Conservation (phyloP, 1,140 invertebrate genomes). For the Lordiphosa stackelbergi region DNA sequence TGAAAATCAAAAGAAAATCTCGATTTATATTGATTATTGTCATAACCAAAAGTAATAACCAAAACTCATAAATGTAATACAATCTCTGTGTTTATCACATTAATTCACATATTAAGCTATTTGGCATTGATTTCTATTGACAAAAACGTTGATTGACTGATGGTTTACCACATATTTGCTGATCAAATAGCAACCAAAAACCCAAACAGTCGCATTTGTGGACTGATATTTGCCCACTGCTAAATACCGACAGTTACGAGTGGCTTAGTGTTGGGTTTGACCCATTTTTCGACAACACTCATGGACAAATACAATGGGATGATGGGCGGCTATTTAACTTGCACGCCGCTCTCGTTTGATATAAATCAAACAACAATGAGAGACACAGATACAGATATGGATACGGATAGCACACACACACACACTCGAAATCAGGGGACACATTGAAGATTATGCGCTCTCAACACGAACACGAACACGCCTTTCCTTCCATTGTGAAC, state of each 20-base stretch:
- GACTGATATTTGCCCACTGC: constrained; percentile 18
- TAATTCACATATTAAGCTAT: constrained; percentile 36
- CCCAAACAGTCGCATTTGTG: constrained; percentile 23
- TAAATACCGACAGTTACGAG: constrained; percentile 12
- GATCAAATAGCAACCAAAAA: constrained; percentile 16
- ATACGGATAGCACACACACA: constrained; percentile 19
- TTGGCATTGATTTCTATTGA: constrained; percentile 58
- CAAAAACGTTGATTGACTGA: constrained; percentile 35
- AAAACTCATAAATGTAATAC: constrained; percentile 32
- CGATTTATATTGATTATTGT: no score
- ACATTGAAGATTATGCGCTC: constrained; percentile 59
- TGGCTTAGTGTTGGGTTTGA: constrained; percentile 27
- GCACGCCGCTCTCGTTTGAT: constrained; percentile 35
- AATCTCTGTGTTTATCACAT: constrained; percentile 22
- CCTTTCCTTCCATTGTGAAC: constrained; percentile 24
- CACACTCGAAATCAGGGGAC: constrained; percentile 43
- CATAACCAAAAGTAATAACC: no score
- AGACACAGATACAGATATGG: constrained; percentile 32
- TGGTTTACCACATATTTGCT: constrained; percentile 22
- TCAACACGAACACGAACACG: constrained; percentile 39
- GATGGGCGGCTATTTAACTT: constrained; percentile 27
- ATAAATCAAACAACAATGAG: constrained; percentile 66
- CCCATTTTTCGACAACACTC: constrained; percentile 15
- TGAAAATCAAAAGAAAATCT: no score
- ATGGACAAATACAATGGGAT: constrained; percentile 21